Conservation (phyloP, 2,797 vertebrate genomes). For the Sphaeramia orbicularis region DNA sequence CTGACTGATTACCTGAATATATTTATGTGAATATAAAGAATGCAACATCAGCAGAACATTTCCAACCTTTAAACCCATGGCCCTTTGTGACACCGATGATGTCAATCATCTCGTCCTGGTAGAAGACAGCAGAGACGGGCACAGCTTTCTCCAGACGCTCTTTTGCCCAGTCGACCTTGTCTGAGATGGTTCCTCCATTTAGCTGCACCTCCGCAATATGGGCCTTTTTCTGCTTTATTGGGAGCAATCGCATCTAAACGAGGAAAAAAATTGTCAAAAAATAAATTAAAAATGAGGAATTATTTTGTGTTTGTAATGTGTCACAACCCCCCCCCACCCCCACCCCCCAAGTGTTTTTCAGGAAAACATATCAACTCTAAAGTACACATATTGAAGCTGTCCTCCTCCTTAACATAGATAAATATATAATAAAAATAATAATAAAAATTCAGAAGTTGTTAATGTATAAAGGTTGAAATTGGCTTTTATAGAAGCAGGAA, state of each 20-base stretch:
- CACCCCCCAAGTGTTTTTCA: too few species aligned
- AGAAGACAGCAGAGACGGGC: slow-evolving; percentile 88
- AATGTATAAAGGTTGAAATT: too few species aligned
- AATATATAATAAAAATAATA: too few species aligned
- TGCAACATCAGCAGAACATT: neutral
- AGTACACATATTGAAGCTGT: too few species aligned
- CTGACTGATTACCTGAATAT: neutral
- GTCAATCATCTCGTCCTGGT: slow-evolving; percentile 94
- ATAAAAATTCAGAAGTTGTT: too few species aligned
- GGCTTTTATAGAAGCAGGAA: too few species aligned
- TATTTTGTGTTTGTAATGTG: too few species aligned
- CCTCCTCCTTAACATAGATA: too few species aligned
- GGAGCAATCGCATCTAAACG: slow-evolving; percentile 90
- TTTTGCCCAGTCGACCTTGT: slow-evolving; percentile 95
- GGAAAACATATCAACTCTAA: too few species aligned
- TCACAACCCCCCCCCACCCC: too few species aligned
- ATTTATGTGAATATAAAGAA: neutral
- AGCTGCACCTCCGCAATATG: slow-evolving; percentile 96
- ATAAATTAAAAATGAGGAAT: too few species aligned
- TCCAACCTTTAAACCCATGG: slow-evolving; percentile 92
- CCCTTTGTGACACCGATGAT: slow-evolving; percentile 94
- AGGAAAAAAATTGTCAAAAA: neutral
- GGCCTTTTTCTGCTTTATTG: slow-evolving; percentile 93
- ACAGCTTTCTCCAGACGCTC: slow-evolving; percentile 93
- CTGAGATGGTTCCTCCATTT: slow-evolving; percentile 90